Conservation (phyloP, 2,888 invertebrate genomes). For the Myathropa florea region DNA sequence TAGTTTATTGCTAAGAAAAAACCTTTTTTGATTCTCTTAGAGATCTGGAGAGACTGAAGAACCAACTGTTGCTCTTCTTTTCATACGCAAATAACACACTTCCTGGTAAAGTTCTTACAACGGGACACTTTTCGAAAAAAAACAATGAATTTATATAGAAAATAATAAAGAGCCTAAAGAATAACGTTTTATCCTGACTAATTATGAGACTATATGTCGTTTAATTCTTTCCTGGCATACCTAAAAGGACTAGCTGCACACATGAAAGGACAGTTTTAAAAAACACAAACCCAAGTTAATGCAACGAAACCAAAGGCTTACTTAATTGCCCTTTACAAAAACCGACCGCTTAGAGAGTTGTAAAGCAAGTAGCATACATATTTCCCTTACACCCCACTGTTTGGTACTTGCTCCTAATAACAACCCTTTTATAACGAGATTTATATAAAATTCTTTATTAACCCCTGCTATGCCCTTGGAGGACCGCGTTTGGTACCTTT, state of each 20-base stretch:
- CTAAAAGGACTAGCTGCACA: background rate
- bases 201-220: conserved; percentile 24
- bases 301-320: conserved; percentile 7
- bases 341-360: conserved; percentile 14
- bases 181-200: background rate
- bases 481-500: conserved; percentile 20
- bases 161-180: background rate
- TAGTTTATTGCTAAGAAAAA: too few species aligned
- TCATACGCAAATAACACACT: too few species aligned
- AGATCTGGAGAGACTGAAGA: too few species aligned
- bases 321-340: conserved; percentile 41
- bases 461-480: conserved; percentile 13
- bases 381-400: background rate
- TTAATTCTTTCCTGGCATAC: conserved; percentile 17
- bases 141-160: background rate
- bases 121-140: too few species aligned
- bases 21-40: too few species aligned
- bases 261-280: conserved; percentile 18
- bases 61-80: too few species aligned
- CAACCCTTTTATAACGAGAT: conserved; percentile 37
- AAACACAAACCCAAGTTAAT: background rate
- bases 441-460: conserved; percentile 55
- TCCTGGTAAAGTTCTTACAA: too few species aligned
- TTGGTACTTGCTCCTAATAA: conserved; percentile 29
- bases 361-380: background rate